A percentile compares a stretch with the other conserved stretches of the same genome.
phyloP scores from a whole-genome alignment of 2,888 invertebrate genomes.

The Branchellion lobata region DNA sequence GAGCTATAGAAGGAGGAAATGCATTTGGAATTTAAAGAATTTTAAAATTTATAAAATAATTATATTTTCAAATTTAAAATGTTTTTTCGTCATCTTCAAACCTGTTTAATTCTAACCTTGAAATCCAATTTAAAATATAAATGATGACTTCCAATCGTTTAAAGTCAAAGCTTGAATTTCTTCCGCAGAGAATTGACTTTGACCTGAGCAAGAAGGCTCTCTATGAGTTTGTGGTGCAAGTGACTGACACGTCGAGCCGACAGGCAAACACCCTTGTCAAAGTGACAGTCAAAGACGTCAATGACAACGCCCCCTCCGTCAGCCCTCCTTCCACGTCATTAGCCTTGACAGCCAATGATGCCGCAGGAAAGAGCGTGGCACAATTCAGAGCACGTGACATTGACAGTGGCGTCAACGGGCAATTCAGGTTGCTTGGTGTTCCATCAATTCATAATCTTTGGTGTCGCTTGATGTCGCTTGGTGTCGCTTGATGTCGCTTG shows the following conservation, averaged over 20 bases:
- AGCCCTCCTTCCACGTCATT: slow-evolving; percentile 63
- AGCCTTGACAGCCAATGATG: slow-evolving; percentile 73
- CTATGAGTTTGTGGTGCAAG: slow-evolving; percentile 45
- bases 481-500: too few relatives aligned
- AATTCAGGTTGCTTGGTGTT: slow-evolving; percentile 59
- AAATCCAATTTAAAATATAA: too few relatives aligned
- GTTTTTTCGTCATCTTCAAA: too few relatives aligned
- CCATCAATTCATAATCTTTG: too few relatives aligned
- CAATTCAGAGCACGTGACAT: slow-evolving; percentile 92
- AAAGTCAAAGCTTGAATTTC: too few relatives aligned
- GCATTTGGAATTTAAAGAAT: too few relatives aligned
- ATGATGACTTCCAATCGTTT: too few relatives aligned
- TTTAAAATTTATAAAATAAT: too few relatives aligned
- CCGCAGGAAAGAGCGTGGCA: slow-evolving; percentile 83
- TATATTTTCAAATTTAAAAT: too few relatives aligned
- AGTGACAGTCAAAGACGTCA: slow-evolving; percentile 75
- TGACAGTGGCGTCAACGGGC: slow-evolving; percentile 77
- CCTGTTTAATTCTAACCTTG: too few relatives aligned
- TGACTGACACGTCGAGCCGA: slow-evolving; percentile 39
- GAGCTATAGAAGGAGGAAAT: too few relatives aligned
- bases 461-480: too few relatives aligned
- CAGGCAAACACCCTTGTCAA: slow-evolving; percentile 36
- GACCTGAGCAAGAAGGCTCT: slow-evolving; percentile 41
- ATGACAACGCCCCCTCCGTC: slow-evolving; percentile 93
- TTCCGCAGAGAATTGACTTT: slow-evolving; percentile 50